These are phyloP conservation scores for Erebia ligea DNA, from an alignment of 2,888 invertebrate species.

Conservation along the genomic window DNA sequence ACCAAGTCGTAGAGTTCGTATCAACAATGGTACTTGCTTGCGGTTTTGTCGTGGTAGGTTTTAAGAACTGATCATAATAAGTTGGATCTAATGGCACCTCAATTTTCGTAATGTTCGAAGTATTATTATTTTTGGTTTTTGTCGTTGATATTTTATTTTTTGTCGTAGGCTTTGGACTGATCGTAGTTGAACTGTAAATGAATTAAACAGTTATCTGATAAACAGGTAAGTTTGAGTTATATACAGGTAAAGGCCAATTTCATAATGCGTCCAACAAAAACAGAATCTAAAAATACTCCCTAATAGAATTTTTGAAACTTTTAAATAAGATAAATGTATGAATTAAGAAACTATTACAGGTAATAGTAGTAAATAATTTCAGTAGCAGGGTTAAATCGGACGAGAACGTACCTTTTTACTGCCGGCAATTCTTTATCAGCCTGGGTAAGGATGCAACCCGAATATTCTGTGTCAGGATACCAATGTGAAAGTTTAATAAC, in stretches of 20 bases:
- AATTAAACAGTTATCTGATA: not conserved
- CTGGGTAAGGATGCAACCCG: constrained; percentile 83
- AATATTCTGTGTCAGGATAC: constrained; percentile 81
- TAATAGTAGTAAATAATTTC: too few relatives aligned
- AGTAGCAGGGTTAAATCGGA: not conserved
- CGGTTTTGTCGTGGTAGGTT: constrained; percentile 60
- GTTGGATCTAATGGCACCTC: constrained; percentile 64
- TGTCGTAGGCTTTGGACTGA: constrained; percentile 46
- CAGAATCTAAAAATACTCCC: too few relatives aligned
- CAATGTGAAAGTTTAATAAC: constrained; percentile 88
- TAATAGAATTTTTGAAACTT: too few relatives aligned
- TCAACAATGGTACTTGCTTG: constrained; percentile 51
- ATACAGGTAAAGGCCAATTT: not conserved
- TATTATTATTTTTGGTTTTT: constrained; percentile 46
- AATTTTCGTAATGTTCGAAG: constrained; percentile 52
- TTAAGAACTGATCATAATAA: constrained; percentile 77
- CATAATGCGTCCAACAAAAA: too few relatives aligned
- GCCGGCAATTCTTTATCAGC: constrained; percentile 73
- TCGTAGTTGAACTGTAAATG: constrained; percentile 54
- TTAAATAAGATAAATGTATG: too few relatives aligned
- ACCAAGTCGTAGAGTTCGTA: constrained; percentile 69
- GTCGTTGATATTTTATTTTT: constrained; percentile 42
- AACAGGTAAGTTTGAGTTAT: not conserved
- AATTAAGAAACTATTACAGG: too few relatives aligned
- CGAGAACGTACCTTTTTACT: constrained; percentile 58